Percentiles rank a stretch among this genome's conserved stretches.
These are phyloP conservation scores for Mugil cephalus DNA, from an alignment of 2,113 vertebrate genomes.

Conservation along the genomic window DNA sequence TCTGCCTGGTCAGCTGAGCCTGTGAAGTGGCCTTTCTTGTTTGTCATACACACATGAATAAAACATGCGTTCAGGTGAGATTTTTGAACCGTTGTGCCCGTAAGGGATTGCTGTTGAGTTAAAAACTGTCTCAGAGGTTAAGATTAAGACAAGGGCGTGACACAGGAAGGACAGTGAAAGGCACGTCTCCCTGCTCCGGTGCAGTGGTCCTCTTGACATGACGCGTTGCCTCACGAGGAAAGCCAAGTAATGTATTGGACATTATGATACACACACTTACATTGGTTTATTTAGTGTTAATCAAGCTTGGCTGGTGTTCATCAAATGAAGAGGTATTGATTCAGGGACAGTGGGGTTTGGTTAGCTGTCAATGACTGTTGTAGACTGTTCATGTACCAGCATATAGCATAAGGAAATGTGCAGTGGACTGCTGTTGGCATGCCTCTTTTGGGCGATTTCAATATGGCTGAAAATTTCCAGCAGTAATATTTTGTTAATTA, in stretches of 20 bases:
- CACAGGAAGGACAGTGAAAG: not conserved
- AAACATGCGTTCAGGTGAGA: conserved; percentile 64
- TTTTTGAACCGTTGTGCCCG: conserved; percentile 6
- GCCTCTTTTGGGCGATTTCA: too few species aligned
- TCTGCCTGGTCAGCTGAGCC: conserved; percentile 45
- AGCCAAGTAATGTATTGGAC: not conserved
- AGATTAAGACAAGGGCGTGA: not conserved
- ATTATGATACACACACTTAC: too few species aligned
- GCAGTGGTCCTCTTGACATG: not conserved
- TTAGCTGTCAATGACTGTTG: too few species aligned
- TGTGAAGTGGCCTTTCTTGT: conserved; percentile 38
- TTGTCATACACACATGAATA: conserved; percentile 65
- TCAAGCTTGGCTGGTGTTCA: too few species aligned
- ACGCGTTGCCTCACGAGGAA: not conserved
- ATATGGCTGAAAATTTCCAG: too few species aligned
- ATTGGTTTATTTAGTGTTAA: too few species aligned
- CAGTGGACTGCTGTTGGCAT: too few species aligned
- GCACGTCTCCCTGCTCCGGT: not conserved
- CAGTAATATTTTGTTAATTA: too few species aligned
- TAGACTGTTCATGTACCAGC: too few species aligned
- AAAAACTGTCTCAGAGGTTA: conserved; percentile 11
- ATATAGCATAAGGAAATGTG: too few species aligned
- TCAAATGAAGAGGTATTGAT: too few species aligned
- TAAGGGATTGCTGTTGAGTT: conserved; percentile 22
- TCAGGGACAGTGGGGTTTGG: too few species aligned